Conservation (phyloP, 2,797 vertebrate species). For the Aphelocoma californica region DNA sequence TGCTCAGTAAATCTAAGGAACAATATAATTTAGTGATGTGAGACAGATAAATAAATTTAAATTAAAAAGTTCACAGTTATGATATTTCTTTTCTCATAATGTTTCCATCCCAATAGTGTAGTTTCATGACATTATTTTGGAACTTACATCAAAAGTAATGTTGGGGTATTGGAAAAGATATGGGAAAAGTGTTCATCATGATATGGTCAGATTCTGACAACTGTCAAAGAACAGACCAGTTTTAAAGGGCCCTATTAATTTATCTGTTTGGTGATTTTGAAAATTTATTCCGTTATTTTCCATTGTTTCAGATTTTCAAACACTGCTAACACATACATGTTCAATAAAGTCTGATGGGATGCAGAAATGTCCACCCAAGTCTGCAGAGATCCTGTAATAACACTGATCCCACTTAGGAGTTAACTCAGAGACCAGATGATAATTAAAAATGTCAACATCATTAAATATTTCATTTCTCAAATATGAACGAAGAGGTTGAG, state of each 20-base stretch:
- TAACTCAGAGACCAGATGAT: slow-evolving; percentile 13
- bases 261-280: not conserved
- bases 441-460: slow-evolving; percentile 61
- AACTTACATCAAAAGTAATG: not conserved
- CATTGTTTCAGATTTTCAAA: not conserved
- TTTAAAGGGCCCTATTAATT: not conserved
- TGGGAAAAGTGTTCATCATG: not conserved
- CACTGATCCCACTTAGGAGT: not conserved
- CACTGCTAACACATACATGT: not conserved
- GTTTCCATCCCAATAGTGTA: not conserved
- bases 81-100: not conserved
- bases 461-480: slow-evolving; percentile 60
- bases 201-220: not conserved
- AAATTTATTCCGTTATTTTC: not conserved
- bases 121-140: not conserved
- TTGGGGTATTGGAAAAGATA: not conserved
- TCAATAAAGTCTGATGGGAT: not conserved
- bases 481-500: not conserved
- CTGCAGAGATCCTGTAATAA: slow-evolving; percentile 19
- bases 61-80: not conserved
- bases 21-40: not conserved
- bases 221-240: not conserved
- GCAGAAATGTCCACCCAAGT: not conserved
- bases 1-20: not conserved
- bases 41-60: not conserved